phyloP scores from a whole-genome alignment of 2,888 invertebrate species.

The Lithophane socia region DNA sequence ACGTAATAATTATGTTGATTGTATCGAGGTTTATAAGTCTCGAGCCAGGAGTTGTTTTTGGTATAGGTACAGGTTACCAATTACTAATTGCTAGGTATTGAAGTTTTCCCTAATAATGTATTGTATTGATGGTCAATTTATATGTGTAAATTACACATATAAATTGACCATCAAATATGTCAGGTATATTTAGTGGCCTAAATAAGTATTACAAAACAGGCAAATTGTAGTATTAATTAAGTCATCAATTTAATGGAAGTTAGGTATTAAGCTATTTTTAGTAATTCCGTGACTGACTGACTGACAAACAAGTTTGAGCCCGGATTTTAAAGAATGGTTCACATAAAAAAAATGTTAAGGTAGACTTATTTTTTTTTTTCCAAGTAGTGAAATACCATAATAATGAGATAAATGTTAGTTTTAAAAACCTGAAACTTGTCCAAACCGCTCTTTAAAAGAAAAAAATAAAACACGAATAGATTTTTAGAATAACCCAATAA shows the following conservation, averaged over 20 bases:
- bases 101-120: slow-evolving; percentile 18
- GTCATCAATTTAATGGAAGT: background rate
- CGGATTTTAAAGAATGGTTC: background rate
- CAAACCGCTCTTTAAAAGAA: background rate
- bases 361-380: too few relatives aligned
- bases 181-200: slow-evolving; percentile 2
- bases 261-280: background rate
- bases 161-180: too few relatives aligned
- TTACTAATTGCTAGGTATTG: background rate
- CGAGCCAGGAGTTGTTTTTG: background rate
- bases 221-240: slow-evolving; percentile 1
- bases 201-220: slow-evolving; percentile 27
- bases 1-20: too few relatives aligned
- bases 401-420: too few relatives aligned
- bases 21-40: background rate
- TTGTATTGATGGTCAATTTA: background rate
- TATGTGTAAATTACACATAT: too few relatives aligned
- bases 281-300: background rate
- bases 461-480: background rate
- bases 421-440: too few relatives aligned
- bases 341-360: too few relatives aligned
- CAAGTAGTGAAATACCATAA: too few relatives aligned
- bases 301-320: background rate
- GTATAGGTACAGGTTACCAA: background rate
- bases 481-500: background rate